Evolutionary conservation across 2,797 vertebrate species (phyloP), one percentile per base, ranked within the genome.

Genomic region (Fistularia commersonii): DNA sequence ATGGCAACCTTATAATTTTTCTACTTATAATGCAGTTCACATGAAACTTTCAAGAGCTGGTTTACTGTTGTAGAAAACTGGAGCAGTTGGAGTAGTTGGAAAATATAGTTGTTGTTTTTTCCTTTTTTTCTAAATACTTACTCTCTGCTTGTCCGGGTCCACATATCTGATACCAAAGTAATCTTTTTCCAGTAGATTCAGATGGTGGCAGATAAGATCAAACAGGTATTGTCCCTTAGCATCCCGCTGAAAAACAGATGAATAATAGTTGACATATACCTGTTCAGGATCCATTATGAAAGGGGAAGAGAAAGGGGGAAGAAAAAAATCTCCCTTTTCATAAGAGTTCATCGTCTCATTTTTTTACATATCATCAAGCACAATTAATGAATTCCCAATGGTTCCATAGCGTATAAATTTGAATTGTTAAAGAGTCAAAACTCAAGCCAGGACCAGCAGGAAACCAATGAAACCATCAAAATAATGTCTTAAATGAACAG

Each of bases 91-190:
- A n/a, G n/a, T 23, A 23, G 23, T 23, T 2, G 23, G 23, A 23
- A 23, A 23, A 23, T 4, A 23, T 23, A 23, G 23, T 23, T 2
- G 23, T 23, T 23, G 2, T 23, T 23, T 23, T 23, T 23, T 23
- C 23, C 4, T 23, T 23, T 23, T 23, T 23, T 23, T 23, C 4
- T 23, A 23, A 23, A 23, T 35, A 83, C 93, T 90, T 77, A 98
- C 96, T 89, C 95, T 86, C 76, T 98, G 96, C 77, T 98, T 98
- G 85, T 98, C 96, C 1, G 95, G 94, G 76, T 98, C 95, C 79
- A 97, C 95, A 77, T 94, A 98, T 69, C 95, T 89, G 64, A 98
- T 97, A 54, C 95, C 95, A 59, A 98, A 98, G 83, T 98, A 98
- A 76, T 98, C 96, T 82, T 97, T 98, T 86, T 98, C 96, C 81